Percentiles rank a stretch among this genome's conserved stretches.
Evolutionary conservation across 2,888 invertebrate species (phyloP).

Genomic region (Dryobotodes eremita): DNA sequence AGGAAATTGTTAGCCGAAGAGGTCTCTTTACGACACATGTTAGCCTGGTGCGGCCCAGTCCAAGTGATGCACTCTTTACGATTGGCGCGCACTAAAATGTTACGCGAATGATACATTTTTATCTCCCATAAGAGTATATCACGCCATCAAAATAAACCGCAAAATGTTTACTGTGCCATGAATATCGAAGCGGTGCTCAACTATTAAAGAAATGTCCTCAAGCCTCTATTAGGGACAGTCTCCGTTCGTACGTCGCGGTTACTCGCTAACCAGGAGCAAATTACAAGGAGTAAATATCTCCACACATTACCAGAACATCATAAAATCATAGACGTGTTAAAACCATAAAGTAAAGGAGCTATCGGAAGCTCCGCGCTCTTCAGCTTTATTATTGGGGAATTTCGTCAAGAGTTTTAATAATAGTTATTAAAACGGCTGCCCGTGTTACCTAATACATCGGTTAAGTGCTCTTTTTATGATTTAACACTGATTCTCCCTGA

Average conservation of each 20-base stretch:
- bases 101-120: conserved; percentile 86
- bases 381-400: conserved; percentile 84
- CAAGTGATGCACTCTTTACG: conserved; percentile 89
- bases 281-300: conserved; percentile 62
- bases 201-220: conserved; percentile 39
- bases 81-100: conserved; percentile 87
- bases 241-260: background rate
- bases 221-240: conserved; percentile 6
- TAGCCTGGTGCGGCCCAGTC: conserved; percentile 82
- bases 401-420: conserved; percentile 88
- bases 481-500: conserved; percentile 87
- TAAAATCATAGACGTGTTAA: conserved; percentile 75
- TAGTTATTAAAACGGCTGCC: conserved; percentile 88
- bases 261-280: conserved; percentile 59
- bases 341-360: conserved; percentile 70
- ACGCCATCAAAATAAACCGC: conserved; percentile 76
- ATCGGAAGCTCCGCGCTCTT: conserved; percentile 74
- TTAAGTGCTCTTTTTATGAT: conserved; percentile 89
- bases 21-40: conserved; percentile 91
- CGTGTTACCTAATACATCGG: conserved; percentile 86
- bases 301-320: conserved; percentile 66
- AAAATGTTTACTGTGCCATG: conserved; percentile 71
- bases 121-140: conserved; percentile 80
- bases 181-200: conserved; percentile 56
- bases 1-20: conserved; percentile 91